Conservation (phyloP, 1,140 invertebrate genomes). For the Leptopilina clavipes region DNA sequence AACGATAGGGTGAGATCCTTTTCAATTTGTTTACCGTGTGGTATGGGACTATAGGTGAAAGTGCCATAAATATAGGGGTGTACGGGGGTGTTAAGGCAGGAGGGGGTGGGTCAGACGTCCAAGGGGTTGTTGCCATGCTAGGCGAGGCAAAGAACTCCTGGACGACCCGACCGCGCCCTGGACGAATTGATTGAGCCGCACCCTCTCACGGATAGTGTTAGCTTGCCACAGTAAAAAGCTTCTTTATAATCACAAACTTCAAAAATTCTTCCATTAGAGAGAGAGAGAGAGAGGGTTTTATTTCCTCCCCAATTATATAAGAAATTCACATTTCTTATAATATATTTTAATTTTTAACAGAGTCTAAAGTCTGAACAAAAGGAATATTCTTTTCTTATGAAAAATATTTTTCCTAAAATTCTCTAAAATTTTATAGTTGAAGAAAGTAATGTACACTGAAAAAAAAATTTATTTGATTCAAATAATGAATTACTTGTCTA, state of each 20-base stretch:
- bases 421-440: too few relatives aligned
- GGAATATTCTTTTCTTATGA: too few relatives aligned
- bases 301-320: background rate
- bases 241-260: slow-evolving; percentile 47
- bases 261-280: slow-evolving; percentile 3
- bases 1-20: slow-evolving; percentile 21
- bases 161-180: slow-evolving; percentile 66
- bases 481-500: too few relatives aligned
- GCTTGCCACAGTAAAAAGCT: slow-evolving; percentile 52
- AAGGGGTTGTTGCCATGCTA: slow-evolving; percentile 68
- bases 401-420: too few relatives aligned
- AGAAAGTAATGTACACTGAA: too few relatives aligned
- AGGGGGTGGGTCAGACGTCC: slow-evolving; percentile 33
- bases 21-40: slow-evolving; percentile 18
- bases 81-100: background rate
- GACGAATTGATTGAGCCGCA: slow-evolving; percentile 69
- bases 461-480: too few relatives aligned
- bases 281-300: background rate
- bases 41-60: slow-evolving; percentile 19
- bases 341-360: too few relatives aligned
- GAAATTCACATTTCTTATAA: too few relatives aligned
- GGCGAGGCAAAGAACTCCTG: slow-evolving; percentile 59
- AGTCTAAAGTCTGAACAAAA: too few relatives aligned
- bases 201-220: slow-evolving; percentile 62
- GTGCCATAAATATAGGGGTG: background rate